phyloP scores from a whole-genome alignment of 2,113 vertebrate species.

The Paralichthys olivaceus region DNA sequence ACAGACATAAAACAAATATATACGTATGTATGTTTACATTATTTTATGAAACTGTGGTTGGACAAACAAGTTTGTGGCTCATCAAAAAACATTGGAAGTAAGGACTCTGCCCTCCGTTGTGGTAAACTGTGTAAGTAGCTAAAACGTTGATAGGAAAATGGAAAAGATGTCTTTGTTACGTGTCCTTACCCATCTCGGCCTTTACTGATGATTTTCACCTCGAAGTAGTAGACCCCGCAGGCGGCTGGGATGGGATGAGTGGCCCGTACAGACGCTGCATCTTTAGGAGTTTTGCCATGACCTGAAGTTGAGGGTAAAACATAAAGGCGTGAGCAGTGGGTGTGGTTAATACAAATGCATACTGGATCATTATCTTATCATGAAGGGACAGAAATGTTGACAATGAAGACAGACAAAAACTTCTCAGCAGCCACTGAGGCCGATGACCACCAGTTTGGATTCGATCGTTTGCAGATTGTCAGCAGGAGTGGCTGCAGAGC shows the following conservation, averaged over 20 bases:
- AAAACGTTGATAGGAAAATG: not conserved
- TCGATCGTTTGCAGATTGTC: no score
- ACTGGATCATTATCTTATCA: not conserved
- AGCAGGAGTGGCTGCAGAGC: no score
- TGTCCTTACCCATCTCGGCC: conserved; percentile 95
- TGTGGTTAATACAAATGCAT: not conserved
- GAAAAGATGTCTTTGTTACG: not conserved
- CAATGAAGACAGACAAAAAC: no score
- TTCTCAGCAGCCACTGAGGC: no score
- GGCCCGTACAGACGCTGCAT: conserved; percentile 97
- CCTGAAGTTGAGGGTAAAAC: conserved; percentile 77
- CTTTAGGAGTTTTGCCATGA: conserved; percentile 98
- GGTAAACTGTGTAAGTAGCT: no score
- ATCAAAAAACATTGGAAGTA: not conserved
- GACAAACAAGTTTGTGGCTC: not conserved
- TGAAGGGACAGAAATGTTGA: no score
- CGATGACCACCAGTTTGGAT: no score
- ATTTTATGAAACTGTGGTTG: no score
- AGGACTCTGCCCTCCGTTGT: no score
- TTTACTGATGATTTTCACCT: conserved; percentile 99
- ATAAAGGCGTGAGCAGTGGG: not conserved
- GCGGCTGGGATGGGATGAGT: conserved; percentile 98
- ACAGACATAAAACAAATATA: no score
- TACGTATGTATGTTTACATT: no score
- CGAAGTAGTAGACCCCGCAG: conserved; percentile 99